phyloP scores from a whole-genome alignment of 2,797 vertebrate genomes.

The Nannoperca australis region DNA sequence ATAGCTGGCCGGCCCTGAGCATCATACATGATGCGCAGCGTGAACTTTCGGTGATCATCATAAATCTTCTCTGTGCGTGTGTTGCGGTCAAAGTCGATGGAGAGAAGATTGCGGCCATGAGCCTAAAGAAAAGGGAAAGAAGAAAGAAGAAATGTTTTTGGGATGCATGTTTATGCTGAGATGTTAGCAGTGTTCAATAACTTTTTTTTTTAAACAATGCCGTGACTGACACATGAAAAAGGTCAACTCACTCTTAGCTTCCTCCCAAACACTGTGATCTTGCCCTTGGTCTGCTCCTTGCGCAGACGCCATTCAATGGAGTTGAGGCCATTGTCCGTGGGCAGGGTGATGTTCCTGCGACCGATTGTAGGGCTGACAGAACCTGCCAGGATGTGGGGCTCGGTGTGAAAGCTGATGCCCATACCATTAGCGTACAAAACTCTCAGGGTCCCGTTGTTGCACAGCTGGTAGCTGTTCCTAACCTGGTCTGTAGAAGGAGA shows the following conservation, averaged over 20 bases:
- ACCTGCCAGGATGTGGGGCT: constrained; percentile 97
- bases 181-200: background rate
- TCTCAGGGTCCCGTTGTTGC: constrained; percentile 96
- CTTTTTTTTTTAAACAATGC: background rate
- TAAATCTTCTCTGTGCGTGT: constrained; percentile 99
- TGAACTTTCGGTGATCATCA: constrained; percentile 98
- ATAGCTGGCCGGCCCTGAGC: constrained; percentile 96
- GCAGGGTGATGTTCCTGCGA: constrained; percentile 98
- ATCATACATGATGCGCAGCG: constrained; percentile 96
- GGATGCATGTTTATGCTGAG: background rate
- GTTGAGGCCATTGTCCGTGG: constrained; percentile 97
- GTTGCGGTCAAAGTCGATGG: constrained; percentile 98
- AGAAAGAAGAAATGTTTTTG: background rate
- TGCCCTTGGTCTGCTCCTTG: constrained; percentile 98
- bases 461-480: constrained; percentile 99
- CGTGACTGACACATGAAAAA: background rate
- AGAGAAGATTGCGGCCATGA: constrained; percentile 95
- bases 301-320: constrained; percentile 99
- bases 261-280: constrained; percentile 97
- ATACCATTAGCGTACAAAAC: constrained; percentile 99
- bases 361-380: constrained; percentile 98
- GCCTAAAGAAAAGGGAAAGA: constrained; percentile 82
- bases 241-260: constrained; percentile 93
- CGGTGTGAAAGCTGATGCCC: constrained; percentile 99
- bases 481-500: constrained; percentile 93